Evolutionary conservation across 2,113 vertebrate genomes (phyloP), one percentile per base, ranked within the genome.

Genomic region (Rynchops niger): DNA sequence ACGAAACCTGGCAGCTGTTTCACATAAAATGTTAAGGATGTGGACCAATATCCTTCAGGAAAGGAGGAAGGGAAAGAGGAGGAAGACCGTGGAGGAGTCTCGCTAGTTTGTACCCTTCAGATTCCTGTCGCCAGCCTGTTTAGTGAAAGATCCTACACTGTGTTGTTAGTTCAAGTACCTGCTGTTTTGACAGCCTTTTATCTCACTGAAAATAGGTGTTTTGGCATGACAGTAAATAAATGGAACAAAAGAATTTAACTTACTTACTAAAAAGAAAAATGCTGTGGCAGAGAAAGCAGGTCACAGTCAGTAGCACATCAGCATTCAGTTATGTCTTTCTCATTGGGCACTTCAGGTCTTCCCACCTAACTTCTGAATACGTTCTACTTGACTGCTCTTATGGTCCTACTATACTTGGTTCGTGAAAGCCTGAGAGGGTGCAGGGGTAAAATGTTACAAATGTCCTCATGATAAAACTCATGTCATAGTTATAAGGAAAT

Each of bases 1-100:
- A 89, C 56, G 47, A 95, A 93, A 95, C 29, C 79, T 97, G 91
- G 86, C 77, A 96, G 86, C 83, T 93, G 77, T 86, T 92, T 91
- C 81, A 87, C 27, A 70, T 87, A 43, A 94, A 95, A 84, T 29
- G 9, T 13, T 76, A 63, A 82, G 18, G 22, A 85, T 88, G 38
- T 62, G 61, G 62, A 73, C 53, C 62, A 47, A 61, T 50, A 66
- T 67, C 50, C 66, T 82, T 90, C 81, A 77, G 70, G 52, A 91
- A 49, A 49, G 20, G 38, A 73, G 40, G 43, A 92, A 55, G 47
- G 94, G 11, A 49, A 49, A 45, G 45, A 45, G 22, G n/a, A 73
- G 38, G 40, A 92, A 55, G 47, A 95, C 23, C 50, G 25, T 34
- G 27, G 32, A 72, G 17, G 49, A 91, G 23, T 76, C 49, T 88